Evolutionary conservation across 2,797 vertebrate genomes (phyloP), one percentile per base, ranked within the genome.

Genomic region (Aphelocoma californica): DNA sequence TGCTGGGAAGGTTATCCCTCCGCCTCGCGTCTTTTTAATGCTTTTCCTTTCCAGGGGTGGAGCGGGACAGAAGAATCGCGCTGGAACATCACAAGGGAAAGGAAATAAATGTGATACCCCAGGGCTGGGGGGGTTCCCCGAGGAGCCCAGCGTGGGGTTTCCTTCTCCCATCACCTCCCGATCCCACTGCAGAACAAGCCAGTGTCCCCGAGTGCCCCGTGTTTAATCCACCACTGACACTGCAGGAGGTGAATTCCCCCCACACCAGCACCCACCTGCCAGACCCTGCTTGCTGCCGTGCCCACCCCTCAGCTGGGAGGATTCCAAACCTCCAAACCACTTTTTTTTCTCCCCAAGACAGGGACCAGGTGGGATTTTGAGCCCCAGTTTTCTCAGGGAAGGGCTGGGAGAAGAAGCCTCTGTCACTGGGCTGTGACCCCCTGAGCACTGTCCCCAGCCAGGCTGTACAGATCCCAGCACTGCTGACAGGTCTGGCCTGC

Each of bases 231-330:
- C 32, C 66, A 3, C 32, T 29, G 32, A 4, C 44, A 18, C 17
- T 9, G 16, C 50, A 36, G 78, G 44, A 62, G 45, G 10, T 8
- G 5, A 10, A 67, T 45, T 32, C 7, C 24, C 21, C 19, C 20
- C 1, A 1, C 31, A 20, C 13, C 81, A 70, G n/a, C 47, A 42
- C 58, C 29, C 62, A 12, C 3, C 20, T 58, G 42, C 72, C 36
- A 32, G 34, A 53, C 12, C 23, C 47, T 0, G 0, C n/a, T 34
- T 12, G 4, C 18, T 47, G n/a, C 18, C 1, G 4, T 9, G 7
- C 38, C 31, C 14, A 2, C 5, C 25, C 14, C 29, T 29, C 47
- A 15, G 14, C 36, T 8, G 10, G 26, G 32, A 56, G 3, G 31
- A 61, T 25, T 7, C 31, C 74, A 70, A 11, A 34, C 57, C 54